Evolutionary conservation across 2,113 vertebrate genomes (phyloP), one percentile per base, ranked within the genome.

Genomic region (Channa argus): DNA sequence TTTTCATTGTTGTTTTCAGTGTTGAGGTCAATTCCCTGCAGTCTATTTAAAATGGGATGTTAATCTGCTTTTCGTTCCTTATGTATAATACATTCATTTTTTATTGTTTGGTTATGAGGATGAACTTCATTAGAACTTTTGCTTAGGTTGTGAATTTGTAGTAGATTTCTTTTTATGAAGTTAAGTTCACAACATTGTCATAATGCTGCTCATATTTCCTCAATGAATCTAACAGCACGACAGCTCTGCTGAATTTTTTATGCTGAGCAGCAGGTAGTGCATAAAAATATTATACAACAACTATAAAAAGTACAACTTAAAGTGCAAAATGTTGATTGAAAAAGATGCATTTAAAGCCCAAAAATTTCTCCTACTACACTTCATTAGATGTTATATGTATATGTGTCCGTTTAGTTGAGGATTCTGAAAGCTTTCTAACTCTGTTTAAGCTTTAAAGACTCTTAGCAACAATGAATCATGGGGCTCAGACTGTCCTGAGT

Each of bases 361-460:
- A 50, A 14, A 67, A 7, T 24, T 15, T 55, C 5, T 12, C 6
- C n/a, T 37, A 6, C 36, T 8, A 15, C 5, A 54, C 49, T 52
- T 45, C 43, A 45, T 66, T 63, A 56, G 24, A 47, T 49, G 39
- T 38, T 36, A 78, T 51, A 52, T 54, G 71, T 8, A 5, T 9
- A 10, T 24, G 6, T 7, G 5, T 33, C 46, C 49, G 37, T 52
- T 45, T 47, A 41, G 6, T 36, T 65, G 14, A 49, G 50, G 34
- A 46, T 70, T 37, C n/a, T 43, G 11, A 63, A 78, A 80, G 51
- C 50, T 63, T 71, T 74, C 69, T 69, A 46, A 10, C 44, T 9
- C 43, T 72, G 59, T 60, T 83, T 60, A 69, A 83, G 53, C 46
- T 80, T 82, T 70, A 77, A 74, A 63, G 51, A 44, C 63, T 3